phyloP scores from a whole-genome alignment of 2,113 vertebrate species.

The Xyliphius kryptos region DNA sequence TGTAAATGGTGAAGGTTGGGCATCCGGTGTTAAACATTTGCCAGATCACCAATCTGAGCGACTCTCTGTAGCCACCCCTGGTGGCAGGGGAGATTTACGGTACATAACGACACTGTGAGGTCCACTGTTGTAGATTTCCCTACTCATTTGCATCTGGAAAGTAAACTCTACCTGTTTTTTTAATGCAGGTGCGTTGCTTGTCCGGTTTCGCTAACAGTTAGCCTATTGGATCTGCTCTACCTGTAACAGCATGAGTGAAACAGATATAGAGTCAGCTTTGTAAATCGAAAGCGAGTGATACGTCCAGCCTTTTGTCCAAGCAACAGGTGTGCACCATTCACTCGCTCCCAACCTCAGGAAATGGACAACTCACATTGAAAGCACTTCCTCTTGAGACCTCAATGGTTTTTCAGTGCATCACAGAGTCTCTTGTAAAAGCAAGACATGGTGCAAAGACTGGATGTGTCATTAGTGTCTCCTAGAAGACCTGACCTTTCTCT shows the following conservation, averaged over 20 bases:
- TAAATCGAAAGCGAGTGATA: not conserved
- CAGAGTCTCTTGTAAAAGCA: not conserved
- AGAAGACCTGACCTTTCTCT: too few relatives aligned
- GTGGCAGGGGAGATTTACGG: too few relatives aligned
- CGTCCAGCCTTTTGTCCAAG: not conserved
- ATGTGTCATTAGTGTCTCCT: too few relatives aligned
- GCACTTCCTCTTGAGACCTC: not conserved
- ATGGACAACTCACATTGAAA: not conserved
- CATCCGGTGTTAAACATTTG: too few relatives aligned
- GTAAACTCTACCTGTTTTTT: not conserved
- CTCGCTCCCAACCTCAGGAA: not conserved
- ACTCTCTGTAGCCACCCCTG: too few relatives aligned
- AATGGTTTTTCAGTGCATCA: not conserved
- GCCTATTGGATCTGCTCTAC: not conserved
- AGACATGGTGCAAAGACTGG: not conserved
- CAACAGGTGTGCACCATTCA: constrained; percentile 17
- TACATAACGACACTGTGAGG: not conserved
- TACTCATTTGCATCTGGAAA: not conserved
- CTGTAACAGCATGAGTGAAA: not conserved
- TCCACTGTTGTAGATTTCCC: not conserved
- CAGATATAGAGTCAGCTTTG: not conserved
- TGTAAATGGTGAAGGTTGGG: not conserved
- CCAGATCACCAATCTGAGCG: too few relatives aligned
- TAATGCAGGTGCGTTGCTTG: not conserved
- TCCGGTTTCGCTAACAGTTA: not conserved